Conservation (phyloP, 1,140 invertebrate species). For the Sesamia nonagrioides region DNA sequence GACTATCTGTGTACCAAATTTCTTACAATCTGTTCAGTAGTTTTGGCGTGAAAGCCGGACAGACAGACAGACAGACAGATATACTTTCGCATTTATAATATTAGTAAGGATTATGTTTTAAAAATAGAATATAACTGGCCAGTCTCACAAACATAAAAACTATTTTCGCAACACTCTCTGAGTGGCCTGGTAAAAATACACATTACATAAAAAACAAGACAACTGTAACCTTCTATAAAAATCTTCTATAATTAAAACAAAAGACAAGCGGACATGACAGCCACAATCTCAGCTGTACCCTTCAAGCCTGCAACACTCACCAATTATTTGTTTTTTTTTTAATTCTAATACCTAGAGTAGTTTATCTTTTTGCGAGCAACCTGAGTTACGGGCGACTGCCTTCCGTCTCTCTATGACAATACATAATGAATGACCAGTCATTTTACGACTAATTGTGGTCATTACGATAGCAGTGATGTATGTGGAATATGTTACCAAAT, state of each 20-base stretch:
- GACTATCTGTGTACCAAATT: no score
- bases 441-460: conserved; percentile 20
- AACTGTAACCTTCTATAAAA: no score
- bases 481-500: background rate
- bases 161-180: no score
- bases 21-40: no score
- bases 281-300: background rate
- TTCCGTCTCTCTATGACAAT: conserved; percentile 35
- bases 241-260: conserved; percentile 5
- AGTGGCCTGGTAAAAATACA: no score
- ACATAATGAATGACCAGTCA: conserved; percentile 14
- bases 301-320: background rate
- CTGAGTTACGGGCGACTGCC: background rate
- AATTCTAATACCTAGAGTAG: background rate
- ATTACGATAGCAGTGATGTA: conserved; percentile 20
- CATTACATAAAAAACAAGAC: background rate
- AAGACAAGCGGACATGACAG: background rate
- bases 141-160: no score
- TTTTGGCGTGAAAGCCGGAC: no score
- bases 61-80: no score
- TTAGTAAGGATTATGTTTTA: no score
- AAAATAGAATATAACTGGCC: no score
- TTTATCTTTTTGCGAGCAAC: background rate
- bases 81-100: no score
- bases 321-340: conserved; percentile 10